Evolutionary conservation across 2,797 vertebrate genomes (phyloP), one percentile per base, ranked within the genome.

Genomic region (Intellagama lesueurii): DNA sequence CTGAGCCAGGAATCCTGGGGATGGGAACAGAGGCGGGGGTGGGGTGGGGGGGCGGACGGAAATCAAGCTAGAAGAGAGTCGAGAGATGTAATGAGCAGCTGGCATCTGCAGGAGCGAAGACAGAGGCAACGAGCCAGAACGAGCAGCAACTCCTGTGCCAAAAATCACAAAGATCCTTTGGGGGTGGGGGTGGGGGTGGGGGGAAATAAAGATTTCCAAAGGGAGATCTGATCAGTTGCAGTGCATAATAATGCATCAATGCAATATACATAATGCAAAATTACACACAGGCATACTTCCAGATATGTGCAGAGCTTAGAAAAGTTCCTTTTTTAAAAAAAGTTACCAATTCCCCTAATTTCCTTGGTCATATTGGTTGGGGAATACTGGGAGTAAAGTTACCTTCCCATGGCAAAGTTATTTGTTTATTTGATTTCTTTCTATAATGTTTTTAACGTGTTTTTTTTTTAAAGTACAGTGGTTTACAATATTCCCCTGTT

Each of bases 71-170:
- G 56, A 16, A 12, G 8, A 30, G 4, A 14, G 28, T 82, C 17
- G 17, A 83, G 87, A 68, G 72, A 83, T 32, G 35, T 82, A 88
- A 88, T 66, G 81, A 83, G 81, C 87, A 83, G 72, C 87, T 88
- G 80, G 87, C 72, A 47, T 88, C 56, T 77, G 80, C 40, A 49
- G 56, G 1, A 60, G 85, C 35, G 68, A 66, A 47, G 60, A 32
- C 66, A 1, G 14, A 68, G 56, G 81, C 72, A 28, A 35, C 17
- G 9, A 49, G 49, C 72, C 24, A 66, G 81, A 26, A 72, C 30
- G 72, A 35, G 16, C 44, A 75, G n/a, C 2, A 12, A 24, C 81
- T 76, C 70, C 24, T 68, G 40, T 83, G 80, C 72, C 52, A 83
- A 83, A 40, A 76, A 70, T 52, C 44, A 66, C 16, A 24, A 1